phyloP scores from a whole-genome alignment of 1,140 invertebrate genomes.

The Pogonognathellus flavescens region DNA sequence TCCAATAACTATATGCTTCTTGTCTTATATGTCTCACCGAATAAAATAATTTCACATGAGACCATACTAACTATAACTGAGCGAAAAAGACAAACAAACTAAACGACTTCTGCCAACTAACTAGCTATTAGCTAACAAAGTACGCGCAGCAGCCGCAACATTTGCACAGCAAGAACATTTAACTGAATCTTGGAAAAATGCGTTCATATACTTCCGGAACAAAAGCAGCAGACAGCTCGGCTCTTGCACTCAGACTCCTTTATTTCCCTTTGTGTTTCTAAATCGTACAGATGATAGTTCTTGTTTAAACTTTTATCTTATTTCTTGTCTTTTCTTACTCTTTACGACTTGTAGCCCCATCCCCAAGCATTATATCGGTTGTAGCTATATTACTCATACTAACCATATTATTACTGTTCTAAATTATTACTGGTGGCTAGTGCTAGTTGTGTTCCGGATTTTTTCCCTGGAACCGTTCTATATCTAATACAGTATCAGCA shows the following conservation, averaged over 20 bases:
- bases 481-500: constrained; percentile 13
- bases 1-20: neutral
- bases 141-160: constrained; percentile 4
- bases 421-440: neutral
- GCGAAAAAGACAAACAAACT: neutral
- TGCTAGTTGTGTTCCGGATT: neutral
- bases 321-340: too few relatives aligned
- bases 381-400: too few relatives aligned
- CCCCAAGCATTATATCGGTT: too few relatives aligned
- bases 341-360: too few relatives aligned
- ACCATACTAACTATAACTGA: neutral
- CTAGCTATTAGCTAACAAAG: neutral
- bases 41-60: constrained; percentile 22
- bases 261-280: neutral
- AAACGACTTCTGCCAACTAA: constrained; percentile 16
- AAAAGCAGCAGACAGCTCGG: neutral
- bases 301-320: neutral
- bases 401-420: neutral
- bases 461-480: neutral
- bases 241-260: neutral
- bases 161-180: constrained; percentile 9
- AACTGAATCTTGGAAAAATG: constrained; percentile 24
- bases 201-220: constrained; percentile 13
- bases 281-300: neutral
- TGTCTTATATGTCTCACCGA: constrained; percentile 11